Conservation (phyloP, 2,797 vertebrate species). For the Alca torda region DNA sequence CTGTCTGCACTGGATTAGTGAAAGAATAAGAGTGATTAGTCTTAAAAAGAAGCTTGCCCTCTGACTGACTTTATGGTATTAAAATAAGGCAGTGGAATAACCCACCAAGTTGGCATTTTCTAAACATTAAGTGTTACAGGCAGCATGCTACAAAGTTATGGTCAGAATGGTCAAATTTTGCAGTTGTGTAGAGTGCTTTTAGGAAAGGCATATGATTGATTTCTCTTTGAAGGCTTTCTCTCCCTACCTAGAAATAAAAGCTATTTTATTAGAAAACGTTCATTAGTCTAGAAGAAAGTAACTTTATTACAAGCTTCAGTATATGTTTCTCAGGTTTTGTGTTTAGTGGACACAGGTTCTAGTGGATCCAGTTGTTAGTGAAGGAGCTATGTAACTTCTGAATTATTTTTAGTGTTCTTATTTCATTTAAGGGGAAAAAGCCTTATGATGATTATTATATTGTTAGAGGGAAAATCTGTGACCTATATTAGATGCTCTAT, state of each 20-base stretch:
- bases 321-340: neutral
- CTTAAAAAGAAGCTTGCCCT: slow-evolving; percentile 1
- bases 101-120: neutral
- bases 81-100: neutral
- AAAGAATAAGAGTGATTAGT: neutral
- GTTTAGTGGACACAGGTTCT: neutral
- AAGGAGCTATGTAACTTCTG: neutral
- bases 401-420: neutral
- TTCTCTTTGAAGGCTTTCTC: neutral
- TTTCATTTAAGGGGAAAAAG: neutral
- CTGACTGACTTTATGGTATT: neutral
- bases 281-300: neutral
- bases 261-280: neutral
- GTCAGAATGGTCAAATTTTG: neutral
- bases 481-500: neutral
- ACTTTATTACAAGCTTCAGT: neutral
- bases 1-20: neutral
- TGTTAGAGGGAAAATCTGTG: neutral
- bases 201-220: neutral
- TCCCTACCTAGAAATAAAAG: neutral
- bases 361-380: neutral
- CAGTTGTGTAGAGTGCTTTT: neutral
- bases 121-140: neutral
- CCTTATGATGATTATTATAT: neutral
- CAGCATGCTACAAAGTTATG: neutral